Evolutionary conservation across 1,140 invertebrate genomes (phyloP), one percentile per base, ranked within the genome.

Genomic region (Drosophila santomea): DNA sequence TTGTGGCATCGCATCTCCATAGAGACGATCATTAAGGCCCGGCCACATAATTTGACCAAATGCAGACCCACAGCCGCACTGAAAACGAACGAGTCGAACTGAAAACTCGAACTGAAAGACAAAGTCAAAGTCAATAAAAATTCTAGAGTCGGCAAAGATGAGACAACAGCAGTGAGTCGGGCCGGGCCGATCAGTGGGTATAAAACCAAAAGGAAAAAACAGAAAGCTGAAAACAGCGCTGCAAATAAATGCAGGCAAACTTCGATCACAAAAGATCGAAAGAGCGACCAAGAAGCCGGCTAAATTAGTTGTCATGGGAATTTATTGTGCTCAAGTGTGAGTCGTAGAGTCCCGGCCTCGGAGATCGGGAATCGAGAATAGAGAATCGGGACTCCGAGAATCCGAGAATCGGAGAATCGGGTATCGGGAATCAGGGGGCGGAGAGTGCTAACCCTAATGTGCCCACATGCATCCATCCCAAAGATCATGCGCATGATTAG

Each of bases 241-340:
- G 51, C 55, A 48, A 59, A 73, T 80, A 66, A 75, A 75, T 75
- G 73, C 73, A 76, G 73, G 73, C 73, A 61, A 71, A 75, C 73
- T 75, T 75, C 73, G 67, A 68, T 58, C 64, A 45, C 63, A 50
- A 52, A 47, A 68, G 64, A 71, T 69, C 66, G 28, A 20, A 45
- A 12, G 10, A 54, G 48, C 62, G 76, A 71, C 64, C 71, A 73
- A 68, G 63, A 58, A 68, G 63, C 64, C 61, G 78, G 84, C 83
- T 89, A 88, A 88, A 88, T 88, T 89, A 88, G 84, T 88, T 88
- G 84, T 88, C 83, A 88, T 88, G 83, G 83, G 83, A 88, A 88
- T 88, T 88, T 88, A 88, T 88, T 88, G 84, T 88, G 82, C 82
- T 54, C 83, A 72, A 78, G 77, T 79, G 73, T 66, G 69, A 68